Base-by-base conservation (phyloP, 2,797 vertebrate species). In the Sphenodon punctatus region DNA sequence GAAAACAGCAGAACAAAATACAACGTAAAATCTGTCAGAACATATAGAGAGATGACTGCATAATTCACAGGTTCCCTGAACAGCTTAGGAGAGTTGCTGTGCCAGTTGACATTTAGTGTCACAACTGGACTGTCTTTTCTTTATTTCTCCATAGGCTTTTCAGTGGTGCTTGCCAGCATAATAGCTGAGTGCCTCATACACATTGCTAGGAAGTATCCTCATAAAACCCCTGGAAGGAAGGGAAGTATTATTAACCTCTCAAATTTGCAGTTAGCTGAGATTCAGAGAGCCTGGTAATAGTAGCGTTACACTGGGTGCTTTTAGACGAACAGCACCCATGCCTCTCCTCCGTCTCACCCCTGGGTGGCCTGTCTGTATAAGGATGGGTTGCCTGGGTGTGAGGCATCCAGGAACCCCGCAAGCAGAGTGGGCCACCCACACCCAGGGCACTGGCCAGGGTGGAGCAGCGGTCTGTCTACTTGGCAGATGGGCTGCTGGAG, bases 91-190 rank as follows among this genome's bases (percentile, higher is more conserved):
- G 14, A 81, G 10, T 20, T 63, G 55, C 65, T 88, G 86, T 94
- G 90, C 92, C 91, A 88, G 86, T 63, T 93, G 88, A 93, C 92
- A 89, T 93, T 93, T 91, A 68, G 83, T 66, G 76, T 84, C 80
- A 82, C 77, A 84, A 36, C 0, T 0, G 22, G 75, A 65, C 48
- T 66, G 22, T 74, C 42, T 81, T 84, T 67, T 49, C 67, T 73
- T 73, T 87, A 65, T 74, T 84, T 81, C 36, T 30, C 65, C 53
- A 39, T 23, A 49, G 67, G 46, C 58, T 76, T 78, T 36, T 32
- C n/a, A 3, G 0, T 1, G 0, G 34, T 32, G 53, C 36, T 78
- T 69, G 17, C 64, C 66, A 51, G 59, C 38, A 39, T 13, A 7
- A 83, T 30, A 32, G 59, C 59, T 23, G 66, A 69, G 67, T 22